A percentile compares a stretch with the other conserved stretches of the same genome.
Evolutionary conservation across 2,888 invertebrate species (phyloP).

Genomic region (Tetrapedia diversipes): DNA sequence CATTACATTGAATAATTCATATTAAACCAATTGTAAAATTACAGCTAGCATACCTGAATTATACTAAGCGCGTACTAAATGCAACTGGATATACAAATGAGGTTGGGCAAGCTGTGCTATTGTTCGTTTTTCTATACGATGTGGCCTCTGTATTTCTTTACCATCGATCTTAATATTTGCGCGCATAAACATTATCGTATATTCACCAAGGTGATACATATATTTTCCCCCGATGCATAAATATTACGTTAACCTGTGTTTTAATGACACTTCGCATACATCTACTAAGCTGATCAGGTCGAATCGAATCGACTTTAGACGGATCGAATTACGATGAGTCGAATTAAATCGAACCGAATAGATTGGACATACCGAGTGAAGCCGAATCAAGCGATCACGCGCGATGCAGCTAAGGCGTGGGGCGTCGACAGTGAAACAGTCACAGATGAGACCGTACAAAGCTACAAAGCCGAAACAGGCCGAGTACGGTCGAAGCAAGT

Average conservation of each 20-base stretch:
- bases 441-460: neutral
- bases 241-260: neutral
- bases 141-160: neutral
- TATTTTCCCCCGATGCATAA: neutral
- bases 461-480: conserved; percentile 8
- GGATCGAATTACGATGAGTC: conserved; percentile 10
- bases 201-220: neutral
- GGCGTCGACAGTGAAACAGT: neutral
- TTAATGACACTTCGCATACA: neutral
- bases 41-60: no score
- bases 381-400: conserved; percentile 12
- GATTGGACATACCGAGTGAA: conserved; percentile 30
- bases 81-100: conserved; percentile 24
- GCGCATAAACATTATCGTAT: neutral
- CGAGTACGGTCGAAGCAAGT: conserved; percentile 35
- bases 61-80: neutral
- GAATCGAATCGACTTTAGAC: conserved; percentile 3
- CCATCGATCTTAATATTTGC: conserved; percentile 50
- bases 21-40: no score
- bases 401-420: neutral
- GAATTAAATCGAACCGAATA: conserved; percentile 19
- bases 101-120: conserved; percentile 30
- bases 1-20: conserved; percentile 20
- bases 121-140: conserved; percentile 35
- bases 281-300: no score